Evolutionary conservation across 2,888 invertebrate species (phyloP), one percentile per base, ranked within the genome.

Genomic region (Entomobrya proxima): DNA sequence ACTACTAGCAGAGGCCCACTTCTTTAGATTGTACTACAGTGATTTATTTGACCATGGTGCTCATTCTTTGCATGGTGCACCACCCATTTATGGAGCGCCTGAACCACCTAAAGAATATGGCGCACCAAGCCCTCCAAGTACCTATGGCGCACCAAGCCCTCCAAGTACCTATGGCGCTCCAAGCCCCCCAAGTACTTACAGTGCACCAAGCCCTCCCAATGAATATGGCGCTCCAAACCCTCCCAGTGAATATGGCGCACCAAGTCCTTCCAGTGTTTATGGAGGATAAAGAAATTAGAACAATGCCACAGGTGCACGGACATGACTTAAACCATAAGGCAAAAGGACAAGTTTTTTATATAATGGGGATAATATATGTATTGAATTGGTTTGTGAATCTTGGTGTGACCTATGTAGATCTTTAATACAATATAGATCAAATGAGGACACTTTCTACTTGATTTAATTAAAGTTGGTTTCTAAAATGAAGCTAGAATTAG

Each of bases 1-100:
- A 4, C 40, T 87, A 44, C 67, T 82, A 13, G 81, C 82, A 13
- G 88, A 88, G 80, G 89, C 86, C 0, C 80, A 84, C 24, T 75
- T 69, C 24, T 88, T 69, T 24, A 18, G 24, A 24, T 44, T 69
- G 24, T 67, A 67, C 18, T 67, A 67, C 37, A 40, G 67, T 37
- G 67, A 67, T 67, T 37, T 67, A 67, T 37, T 67, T 18, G 37
- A 67, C 7, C 18, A 64, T 18, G 44, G 44, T 15, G 7, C 15
- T 40, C 15, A 40, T 40, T 7, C 9, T 11, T 11, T 7, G 7
- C 44, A 79, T 67, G 79, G 69, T n/a, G 7, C 67, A 11, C 77
- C 77, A 58, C 40, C 76, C 18, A 3, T 11, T 7, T 67, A 67
- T 35, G 64, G 79, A n/a, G 0, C 52, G n/a, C 58, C 72, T 15